Evolutionary conservation across 2,797 vertebrate species (phyloP).

Genomic region (Brachyrhaphis roseni): DNA sequence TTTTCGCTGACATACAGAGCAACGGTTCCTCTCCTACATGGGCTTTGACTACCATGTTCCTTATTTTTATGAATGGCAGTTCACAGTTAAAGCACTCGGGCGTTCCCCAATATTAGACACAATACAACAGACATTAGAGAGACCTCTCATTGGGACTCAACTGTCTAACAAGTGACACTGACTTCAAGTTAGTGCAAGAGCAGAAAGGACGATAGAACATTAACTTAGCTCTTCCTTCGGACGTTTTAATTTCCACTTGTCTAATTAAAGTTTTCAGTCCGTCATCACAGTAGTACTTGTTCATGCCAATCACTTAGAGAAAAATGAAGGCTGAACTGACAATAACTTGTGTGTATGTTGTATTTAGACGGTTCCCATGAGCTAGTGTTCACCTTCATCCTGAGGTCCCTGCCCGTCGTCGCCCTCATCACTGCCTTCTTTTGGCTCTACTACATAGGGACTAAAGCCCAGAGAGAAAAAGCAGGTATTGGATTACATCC

Average conservation of each 20-base stretch:
- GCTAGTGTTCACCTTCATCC: neutral
- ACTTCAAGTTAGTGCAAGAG: neutral
- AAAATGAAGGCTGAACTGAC: neutral
- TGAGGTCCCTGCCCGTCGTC: conserved; percentile 23
- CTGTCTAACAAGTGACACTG: neutral
- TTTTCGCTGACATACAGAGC: neutral
- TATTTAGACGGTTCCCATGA: neutral
- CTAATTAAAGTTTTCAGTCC: neutral
- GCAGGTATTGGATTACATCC: conserved; percentile 15
- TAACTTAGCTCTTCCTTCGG: neutral
- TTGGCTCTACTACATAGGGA: neutral
- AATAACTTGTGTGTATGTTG: neutral
- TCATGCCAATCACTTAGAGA: neutral
- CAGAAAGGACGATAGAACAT: neutral
- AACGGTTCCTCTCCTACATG: neutral
- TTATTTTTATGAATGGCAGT: neutral
- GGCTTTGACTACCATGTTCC: neutral
- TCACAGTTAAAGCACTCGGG: neutral
- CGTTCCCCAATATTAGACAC: neutral
- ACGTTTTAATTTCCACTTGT: neutral
- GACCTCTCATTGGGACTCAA: neutral
- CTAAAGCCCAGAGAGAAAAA: conserved; percentile 8
- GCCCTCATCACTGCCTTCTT: conserved; percentile 1
- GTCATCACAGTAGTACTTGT: neutral
- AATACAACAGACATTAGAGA: neutral